A percentile compares a stretch with the other conserved stretches of the same genome.
Conservation (phyloP, 2,888 invertebrate genomes). For the Ormia ochracea region DNA sequence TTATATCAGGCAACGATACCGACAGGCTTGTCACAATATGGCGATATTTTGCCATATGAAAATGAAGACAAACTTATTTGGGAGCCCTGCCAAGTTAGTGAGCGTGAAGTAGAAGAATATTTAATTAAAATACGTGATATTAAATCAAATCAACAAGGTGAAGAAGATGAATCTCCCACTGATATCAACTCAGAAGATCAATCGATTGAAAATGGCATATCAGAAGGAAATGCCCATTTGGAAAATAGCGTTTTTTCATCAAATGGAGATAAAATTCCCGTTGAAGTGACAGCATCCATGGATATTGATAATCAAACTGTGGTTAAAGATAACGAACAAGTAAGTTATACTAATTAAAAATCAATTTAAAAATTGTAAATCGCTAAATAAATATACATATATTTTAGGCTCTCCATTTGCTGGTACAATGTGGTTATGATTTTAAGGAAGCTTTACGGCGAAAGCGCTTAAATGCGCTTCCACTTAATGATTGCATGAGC, state of each 20-base stretch:
- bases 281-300: background rate
- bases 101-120: constrained; percentile 87
- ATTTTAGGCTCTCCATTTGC: constrained; percentile 85
- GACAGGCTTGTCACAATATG: constrained; percentile 93
- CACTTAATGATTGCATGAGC: constrained; percentile 84
- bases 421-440: constrained; percentile 96
- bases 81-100: constrained; percentile 88
- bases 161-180: constrained; percentile 1
- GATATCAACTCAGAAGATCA: background rate
- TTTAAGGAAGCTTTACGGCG: constrained; percentile 93
- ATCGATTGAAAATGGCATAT: constrained; percentile 33
- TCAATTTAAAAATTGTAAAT: too few relatives aligned
- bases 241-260: constrained; percentile 46
- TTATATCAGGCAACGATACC: constrained; percentile 96
- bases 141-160: constrained; percentile 61
- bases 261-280: constrained; percentile 23
- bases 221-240: constrained; percentile 31
- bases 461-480: constrained; percentile 84
- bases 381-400: too few relatives aligned
- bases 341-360: constrained; percentile 27
- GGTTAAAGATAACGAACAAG: constrained; percentile 86
- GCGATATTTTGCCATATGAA: constrained; percentile 94
- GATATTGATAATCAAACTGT: constrained; percentile 58
- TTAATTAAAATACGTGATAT: constrained; percentile 78
- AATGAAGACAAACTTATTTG: constrained; percentile 96